phyloP scores from a whole-genome alignment of 92 coral and sea anemone species.

The Montipora capitata region DNA sequence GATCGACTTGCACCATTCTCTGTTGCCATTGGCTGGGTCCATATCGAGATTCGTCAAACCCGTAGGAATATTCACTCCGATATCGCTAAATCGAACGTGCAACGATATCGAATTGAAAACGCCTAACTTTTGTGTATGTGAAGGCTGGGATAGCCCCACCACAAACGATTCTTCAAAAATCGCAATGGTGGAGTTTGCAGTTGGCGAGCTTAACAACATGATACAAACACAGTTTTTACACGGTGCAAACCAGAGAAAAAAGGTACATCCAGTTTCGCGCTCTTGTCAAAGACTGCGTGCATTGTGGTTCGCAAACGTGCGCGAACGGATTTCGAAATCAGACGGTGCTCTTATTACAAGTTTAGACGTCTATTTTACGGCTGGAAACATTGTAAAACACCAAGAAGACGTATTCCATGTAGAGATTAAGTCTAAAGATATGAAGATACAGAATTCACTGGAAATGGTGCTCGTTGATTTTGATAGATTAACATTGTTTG shows the following conservation, averaged over 20 bases:
- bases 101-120: conserved; percentile 79
- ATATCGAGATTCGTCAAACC: conserved; percentile 66
- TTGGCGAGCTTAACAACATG: conserved; percentile 86
- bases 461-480: conserved; percentile 80
- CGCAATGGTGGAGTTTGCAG: conserved; percentile 91
- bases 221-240: conserved; percentile 57
- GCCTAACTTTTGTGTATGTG: conserved; percentile 90
- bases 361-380: conserved; percentile 59
- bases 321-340: conserved; percentile 73
- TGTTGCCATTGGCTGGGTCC: conserved; percentile 79
- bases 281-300: conserved; percentile 85
- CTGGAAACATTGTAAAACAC: conserved; percentile 70
- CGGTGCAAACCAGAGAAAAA: background rate
- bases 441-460: conserved; percentile 58
- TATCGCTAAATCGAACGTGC: conserved; percentile 78
- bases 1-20: conserved; percentile 84
- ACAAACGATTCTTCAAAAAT: conserved; percentile 79
- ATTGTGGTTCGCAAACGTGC: conserved; percentile 79
- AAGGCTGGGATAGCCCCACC: conserved; percentile 92
- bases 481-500: conserved; percentile 84
- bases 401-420: conserved; percentile 77
- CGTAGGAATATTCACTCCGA: conserved; percentile 79
- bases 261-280: conserved; percentile 14
- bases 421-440: conserved; percentile 69
- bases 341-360: conserved; percentile 77